Evolutionary conservation across 1,140 invertebrate genomes (phyloP).

Genomic region (Triops cancriformis): DNA sequence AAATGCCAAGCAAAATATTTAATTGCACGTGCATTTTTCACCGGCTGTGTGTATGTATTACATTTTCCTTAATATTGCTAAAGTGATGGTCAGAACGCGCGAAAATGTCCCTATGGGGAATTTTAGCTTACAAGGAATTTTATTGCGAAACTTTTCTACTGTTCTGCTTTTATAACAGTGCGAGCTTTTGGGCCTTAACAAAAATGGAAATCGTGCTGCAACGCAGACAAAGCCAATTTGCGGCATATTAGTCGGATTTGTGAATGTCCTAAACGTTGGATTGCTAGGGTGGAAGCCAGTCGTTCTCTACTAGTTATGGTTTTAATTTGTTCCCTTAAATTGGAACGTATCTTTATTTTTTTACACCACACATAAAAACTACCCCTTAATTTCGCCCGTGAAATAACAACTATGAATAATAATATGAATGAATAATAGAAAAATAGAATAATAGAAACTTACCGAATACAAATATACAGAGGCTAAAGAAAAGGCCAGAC

Average conservation of each 20-base stretch:
- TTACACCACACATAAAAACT: too few species aligned
- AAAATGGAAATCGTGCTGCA: background rate
- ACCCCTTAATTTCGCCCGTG: too few species aligned
- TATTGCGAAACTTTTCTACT: background rate
- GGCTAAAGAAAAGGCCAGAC: background rate
- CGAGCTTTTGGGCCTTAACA: background rate
- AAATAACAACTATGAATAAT: too few species aligned
- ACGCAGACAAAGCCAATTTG: slow-evolving; percentile 4
- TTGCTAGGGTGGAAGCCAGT: background rate
- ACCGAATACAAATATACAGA: background rate
- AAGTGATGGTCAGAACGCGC: too few species aligned
- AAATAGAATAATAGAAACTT: background rate
- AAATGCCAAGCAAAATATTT: too few species aligned
- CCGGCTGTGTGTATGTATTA: too few species aligned
- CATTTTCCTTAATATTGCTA: too few species aligned
- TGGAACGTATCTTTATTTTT: background rate
- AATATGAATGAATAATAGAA: too few species aligned
- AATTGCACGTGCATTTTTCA: too few species aligned
- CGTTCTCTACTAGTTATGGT: background rate
- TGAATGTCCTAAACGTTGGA: background rate
- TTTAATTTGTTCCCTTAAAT: background rate
- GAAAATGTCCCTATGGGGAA: too few species aligned
- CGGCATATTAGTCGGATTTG: background rate
- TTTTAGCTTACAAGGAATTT: too few species aligned
- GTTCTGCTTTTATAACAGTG: background rate